phyloP scores from a whole-genome alignment of 2,888 invertebrate species.

The Nomada goodeniana region DNA sequence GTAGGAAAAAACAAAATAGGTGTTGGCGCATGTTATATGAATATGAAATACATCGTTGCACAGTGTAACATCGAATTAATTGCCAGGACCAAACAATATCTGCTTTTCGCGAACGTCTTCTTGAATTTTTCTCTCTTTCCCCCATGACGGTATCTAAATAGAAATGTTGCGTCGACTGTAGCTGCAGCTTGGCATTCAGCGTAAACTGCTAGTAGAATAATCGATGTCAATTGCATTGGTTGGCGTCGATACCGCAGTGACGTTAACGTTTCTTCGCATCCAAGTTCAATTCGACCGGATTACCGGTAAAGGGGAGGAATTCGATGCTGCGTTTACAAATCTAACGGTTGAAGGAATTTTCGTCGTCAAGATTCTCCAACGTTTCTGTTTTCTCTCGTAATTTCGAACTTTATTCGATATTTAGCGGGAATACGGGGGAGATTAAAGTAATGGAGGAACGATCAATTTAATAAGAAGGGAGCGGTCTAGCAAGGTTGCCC shows the following conservation, averaged over 20 bases:
- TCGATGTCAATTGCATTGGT: slow-evolving; percentile 39
- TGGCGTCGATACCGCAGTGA: slow-evolving; percentile 16
- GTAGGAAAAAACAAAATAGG: slow-evolving; percentile 7
- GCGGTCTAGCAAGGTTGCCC: slow-evolving; percentile 14
- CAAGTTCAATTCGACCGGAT: slow-evolving; percentile 15
- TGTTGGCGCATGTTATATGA: background rate
- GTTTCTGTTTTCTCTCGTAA: background rate
- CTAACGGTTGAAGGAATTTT: background rate
- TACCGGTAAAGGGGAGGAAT: slow-evolving; percentile 31
- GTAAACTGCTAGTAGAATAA: slow-evolving; percentile 22
- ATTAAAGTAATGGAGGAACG: slow-evolving; percentile 9
- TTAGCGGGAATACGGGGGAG: background rate
- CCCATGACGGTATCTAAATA: background rate
- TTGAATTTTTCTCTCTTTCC: background rate
- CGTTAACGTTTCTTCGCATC: slow-evolving; percentile 9
- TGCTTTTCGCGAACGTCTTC: background rate
- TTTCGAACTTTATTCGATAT: too few species aligned
- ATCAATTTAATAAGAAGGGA: slow-evolving; percentile 18
- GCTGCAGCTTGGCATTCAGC: background rate
- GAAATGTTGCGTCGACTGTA: background rate
- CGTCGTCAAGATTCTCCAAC: background rate
- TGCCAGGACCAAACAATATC: slow-evolving; percentile 6
- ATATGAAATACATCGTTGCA: slow-evolving; percentile 3
- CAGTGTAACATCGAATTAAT: slow-evolving; percentile 22
- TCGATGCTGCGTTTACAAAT: slow-evolving; percentile 24